Evolutionary conservation across 2,113 vertebrate genomes (phyloP).

Genomic region (Gallinago jamesoni): DNA sequence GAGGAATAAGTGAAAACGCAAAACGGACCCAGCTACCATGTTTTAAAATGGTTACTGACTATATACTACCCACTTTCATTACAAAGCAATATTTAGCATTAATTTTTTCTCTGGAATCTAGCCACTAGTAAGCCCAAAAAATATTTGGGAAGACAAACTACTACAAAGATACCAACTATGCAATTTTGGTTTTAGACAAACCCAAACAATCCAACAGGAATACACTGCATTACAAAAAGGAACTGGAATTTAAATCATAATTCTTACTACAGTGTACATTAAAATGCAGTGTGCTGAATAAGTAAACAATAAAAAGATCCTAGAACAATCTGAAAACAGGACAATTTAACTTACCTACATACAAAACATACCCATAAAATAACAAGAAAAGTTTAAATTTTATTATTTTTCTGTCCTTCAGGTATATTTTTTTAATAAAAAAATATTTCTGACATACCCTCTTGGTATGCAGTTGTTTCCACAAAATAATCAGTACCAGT

Average conservation of each 20-base stretch:
- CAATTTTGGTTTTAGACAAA: not conserved
- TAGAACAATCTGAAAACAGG: not conserved
- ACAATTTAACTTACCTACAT: not conserved
- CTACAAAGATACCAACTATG: not conserved
- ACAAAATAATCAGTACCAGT: not conserved
- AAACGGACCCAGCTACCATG: not conserved
- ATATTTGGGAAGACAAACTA: not conserved
- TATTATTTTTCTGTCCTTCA: not conserved
- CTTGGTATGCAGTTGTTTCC: not conserved
- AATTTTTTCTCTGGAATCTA: not conserved
- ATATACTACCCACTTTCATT: not conserved
- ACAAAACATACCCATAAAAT: not conserved
- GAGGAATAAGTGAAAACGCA: not conserved
- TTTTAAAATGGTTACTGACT: not conserved
- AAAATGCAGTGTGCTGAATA: not conserved
- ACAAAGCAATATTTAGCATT: not conserved
- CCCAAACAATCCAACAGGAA: not conserved
- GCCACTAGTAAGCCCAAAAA: not conserved
- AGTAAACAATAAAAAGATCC: not conserved
- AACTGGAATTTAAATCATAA: not conserved
- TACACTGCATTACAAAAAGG: not conserved
- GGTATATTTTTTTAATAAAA: not conserved
- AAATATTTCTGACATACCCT: not conserved
- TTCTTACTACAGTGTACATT: not conserved
- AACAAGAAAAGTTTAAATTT: not conserved